These are phyloP conservation scores for Brotula barbata DNA, from an alignment of 2,797 vertebrate genomes.

Conservation along the genomic window DNA sequence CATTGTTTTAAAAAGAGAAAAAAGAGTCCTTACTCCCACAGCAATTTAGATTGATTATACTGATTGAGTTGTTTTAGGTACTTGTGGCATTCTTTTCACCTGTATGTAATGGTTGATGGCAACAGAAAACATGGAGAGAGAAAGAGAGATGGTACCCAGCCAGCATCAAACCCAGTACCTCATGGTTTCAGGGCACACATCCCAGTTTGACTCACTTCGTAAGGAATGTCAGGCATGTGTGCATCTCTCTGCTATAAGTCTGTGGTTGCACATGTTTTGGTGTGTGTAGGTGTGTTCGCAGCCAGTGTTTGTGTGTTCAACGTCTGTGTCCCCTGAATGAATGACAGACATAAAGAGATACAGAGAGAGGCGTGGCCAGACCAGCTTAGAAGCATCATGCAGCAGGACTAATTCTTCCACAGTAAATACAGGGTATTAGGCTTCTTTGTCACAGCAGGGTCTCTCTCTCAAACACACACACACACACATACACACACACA, in stretches of 20 bases:
- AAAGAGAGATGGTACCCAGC: too few species aligned
- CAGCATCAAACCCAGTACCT: too few species aligned
- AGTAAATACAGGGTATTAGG: conserved; percentile 72
- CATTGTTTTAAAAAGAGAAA: too few species aligned
- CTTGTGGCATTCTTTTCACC: too few species aligned
- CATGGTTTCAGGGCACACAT: too few species aligned
- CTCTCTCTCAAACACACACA: conserved; percentile 43
- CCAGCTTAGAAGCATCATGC: conserved; percentile 52
- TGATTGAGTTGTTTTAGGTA: too few species aligned
- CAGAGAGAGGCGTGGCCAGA: conserved; percentile 11
- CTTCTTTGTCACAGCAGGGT: conserved; percentile 78
- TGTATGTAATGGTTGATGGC: too few species aligned
- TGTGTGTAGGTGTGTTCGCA: too few species aligned
- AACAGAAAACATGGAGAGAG: too few species aligned
- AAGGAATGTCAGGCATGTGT: background rate
- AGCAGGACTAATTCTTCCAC: conserved; percentile 61
- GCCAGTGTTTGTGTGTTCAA: conserved; percentile 12
- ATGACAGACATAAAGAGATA: conserved; percentile 39
- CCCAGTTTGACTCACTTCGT: too few species aligned
- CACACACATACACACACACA: conserved; percentile 21
- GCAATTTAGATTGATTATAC: too few species aligned
- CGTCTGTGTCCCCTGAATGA: conserved; percentile 26
- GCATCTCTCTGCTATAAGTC: background rate
- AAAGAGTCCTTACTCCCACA: too few species aligned
- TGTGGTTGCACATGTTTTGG: background rate